Conservation (phyloP, 2,888 invertebrate species). For the Theodoxus fluviatilis region DNA sequence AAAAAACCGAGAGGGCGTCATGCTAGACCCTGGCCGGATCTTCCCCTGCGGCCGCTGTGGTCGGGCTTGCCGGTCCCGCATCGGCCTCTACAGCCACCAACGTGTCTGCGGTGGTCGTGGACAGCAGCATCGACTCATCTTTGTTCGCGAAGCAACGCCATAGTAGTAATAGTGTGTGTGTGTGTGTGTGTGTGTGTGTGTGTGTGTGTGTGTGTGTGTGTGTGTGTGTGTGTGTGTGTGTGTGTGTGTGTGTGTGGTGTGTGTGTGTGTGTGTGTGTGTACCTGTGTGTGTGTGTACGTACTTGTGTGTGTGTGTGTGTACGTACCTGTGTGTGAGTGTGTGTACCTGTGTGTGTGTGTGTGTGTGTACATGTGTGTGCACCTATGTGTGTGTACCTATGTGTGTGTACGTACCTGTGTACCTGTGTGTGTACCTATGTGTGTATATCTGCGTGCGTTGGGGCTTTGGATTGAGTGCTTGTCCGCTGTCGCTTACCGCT, state of each 20-base stretch:
- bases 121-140: too few species aligned
- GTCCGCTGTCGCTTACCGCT: too few species aligned
- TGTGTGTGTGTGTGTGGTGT: neutral
- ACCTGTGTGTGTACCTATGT: neutral
- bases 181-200: slow-evolving; percentile 8
- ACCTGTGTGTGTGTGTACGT: neutral
- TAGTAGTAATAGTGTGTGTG: neutral
- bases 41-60: too few species aligned
- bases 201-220: neutral
- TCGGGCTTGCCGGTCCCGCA: too few species aligned
- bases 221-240: slow-evolving; percentile 18
- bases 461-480: too few species aligned
- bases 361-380: slow-evolving; percentile 11
- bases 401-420: slow-evolving; percentile 5
- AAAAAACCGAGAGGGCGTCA: too few species aligned
- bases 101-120: too few species aligned
- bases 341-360: neutral
- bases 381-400: slow-evolving; percentile 12
- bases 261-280: neutral
- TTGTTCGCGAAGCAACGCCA: too few species aligned
- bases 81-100: too few species aligned
- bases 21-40: too few species aligned
- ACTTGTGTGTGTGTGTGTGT: slow-evolving; percentile 11
- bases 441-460: neutral
- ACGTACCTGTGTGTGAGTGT: neutral